Conservation (phyloP, 2,113 vertebrate genomes). For the Hemichromis elongatus region DNA sequence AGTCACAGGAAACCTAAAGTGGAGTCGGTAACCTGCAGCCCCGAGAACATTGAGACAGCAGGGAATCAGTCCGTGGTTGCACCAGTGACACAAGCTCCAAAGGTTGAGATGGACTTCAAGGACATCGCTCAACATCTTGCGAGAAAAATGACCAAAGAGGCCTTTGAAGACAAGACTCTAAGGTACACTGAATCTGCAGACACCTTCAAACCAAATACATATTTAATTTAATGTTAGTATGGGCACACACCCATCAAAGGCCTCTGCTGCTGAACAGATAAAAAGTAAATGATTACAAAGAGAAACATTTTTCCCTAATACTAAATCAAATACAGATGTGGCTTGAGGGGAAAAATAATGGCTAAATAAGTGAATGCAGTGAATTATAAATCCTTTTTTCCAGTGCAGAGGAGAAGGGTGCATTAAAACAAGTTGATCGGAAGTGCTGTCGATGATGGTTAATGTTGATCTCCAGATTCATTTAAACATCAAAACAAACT, state of each 20-base stretch:
- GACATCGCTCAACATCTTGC: slow-evolving; percentile 61
- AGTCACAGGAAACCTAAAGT: not conserved
- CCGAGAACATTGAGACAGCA: fast-evolving
- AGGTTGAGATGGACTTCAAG: slow-evolving; percentile 66
- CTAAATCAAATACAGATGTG: not conserved
- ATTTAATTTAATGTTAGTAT: not conserved
- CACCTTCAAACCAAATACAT: not conserved
- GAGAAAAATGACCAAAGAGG: slow-evolving; percentile 21
- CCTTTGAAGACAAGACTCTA: slow-evolving; percentile 55
- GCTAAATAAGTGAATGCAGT: not conserved
- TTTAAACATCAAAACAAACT: not conserved
- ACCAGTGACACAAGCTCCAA: fast-evolving
- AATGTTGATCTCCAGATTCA: not conserved
- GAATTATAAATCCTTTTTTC: not conserved
- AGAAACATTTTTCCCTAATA: fast-evolving
- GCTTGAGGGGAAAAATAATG: not conserved
- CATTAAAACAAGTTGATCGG: not conserved
- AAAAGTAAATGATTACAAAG: not conserved
- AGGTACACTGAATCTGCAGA: slow-evolving; percentile 55
- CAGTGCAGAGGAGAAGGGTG: not conserved
- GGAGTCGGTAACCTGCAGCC: not conserved
- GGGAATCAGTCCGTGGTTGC: not conserved
- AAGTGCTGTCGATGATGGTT: not conserved
- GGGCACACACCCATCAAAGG: not conserved
- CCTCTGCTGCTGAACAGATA: not conserved